These are phyloP conservation scores for Conus betulinus DNA, from an alignment of 1,140 invertebrate species.

Conservation along the genomic window DNA sequence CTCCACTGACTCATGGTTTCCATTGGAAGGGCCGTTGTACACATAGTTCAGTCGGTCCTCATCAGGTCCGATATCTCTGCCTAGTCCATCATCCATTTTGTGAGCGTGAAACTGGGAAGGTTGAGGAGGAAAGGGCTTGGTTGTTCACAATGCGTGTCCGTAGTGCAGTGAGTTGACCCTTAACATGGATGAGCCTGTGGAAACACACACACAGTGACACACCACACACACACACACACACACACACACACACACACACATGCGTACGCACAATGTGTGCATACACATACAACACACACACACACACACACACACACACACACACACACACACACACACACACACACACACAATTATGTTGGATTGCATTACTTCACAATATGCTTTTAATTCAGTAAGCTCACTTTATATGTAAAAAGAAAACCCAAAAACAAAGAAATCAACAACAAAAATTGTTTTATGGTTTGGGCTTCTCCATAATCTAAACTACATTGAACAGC, in stretches of 20 bases:
- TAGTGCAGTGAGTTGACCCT: background rate
- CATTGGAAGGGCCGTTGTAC: background rate
- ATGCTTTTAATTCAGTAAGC: too few relatives aligned
- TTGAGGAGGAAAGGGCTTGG: background rate
- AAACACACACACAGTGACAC: too few relatives aligned
- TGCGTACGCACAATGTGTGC: too few relatives aligned
- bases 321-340: background rate
- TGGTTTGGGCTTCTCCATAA: too few relatives aligned
- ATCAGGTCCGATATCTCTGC: conserved; percentile 23
- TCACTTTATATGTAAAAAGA: too few relatives aligned
- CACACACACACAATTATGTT: background rate
- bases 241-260: background rate
- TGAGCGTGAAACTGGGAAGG: background rate
- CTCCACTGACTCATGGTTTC: background rate
- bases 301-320: background rate
- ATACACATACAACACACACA: too few relatives aligned
- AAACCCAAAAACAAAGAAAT: too few relatives aligned
- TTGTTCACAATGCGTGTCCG: background rate
- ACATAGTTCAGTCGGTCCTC: conserved; percentile 9
- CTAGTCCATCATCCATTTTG: background rate
- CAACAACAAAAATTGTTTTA: too few relatives aligned
- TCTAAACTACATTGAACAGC: too few relatives aligned
- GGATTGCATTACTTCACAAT: background rate
- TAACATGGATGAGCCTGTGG: background rate
- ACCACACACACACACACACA: background rate